phyloP scores from a whole-genome alignment of 2,888 invertebrate species.

The Dromius quadrimaculatus region DNA sequence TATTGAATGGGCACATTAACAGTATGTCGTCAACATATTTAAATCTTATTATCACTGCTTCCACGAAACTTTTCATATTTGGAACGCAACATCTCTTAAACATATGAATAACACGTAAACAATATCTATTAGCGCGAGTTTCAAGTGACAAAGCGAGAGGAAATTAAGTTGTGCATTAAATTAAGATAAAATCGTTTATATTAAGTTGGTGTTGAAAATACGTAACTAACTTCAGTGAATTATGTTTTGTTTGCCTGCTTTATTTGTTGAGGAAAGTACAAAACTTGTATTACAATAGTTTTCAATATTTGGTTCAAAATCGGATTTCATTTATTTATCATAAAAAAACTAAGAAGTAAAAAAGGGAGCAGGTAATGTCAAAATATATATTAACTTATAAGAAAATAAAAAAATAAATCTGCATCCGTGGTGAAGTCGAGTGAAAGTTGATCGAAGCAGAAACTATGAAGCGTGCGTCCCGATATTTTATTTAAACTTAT shows the following conservation, averaged over 20 bases:
- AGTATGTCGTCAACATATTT: too few relatives aligned
- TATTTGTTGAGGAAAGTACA: too few relatives aligned
- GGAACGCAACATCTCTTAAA: conserved; percentile 5
- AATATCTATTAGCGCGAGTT: conserved; percentile 41
- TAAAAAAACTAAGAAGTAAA: too few relatives aligned
- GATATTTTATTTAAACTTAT: conserved; percentile 43
- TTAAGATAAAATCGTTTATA: conserved; percentile 48
- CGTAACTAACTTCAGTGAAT: conserved; percentile 13
- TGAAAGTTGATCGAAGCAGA: conserved; percentile 1
- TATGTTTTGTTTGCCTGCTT: too few relatives aligned
- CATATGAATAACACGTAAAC: conserved; percentile 28
- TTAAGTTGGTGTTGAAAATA: conserved; percentile 38
- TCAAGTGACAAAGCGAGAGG: conserved; percentile 36
- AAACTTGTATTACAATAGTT: too few relatives aligned
- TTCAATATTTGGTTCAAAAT: too few relatives aligned
- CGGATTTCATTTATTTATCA: too few relatives aligned
- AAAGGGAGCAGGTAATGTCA: too few relatives aligned
- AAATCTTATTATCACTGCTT: too few relatives aligned
- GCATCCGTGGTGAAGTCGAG: not conserved
- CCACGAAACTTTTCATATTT: conserved; percentile 10
- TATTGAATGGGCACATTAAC: too few relatives aligned
- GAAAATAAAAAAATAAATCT: conserved; percentile 8
- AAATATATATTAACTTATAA: too few relatives aligned
- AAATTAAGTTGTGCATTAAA: conserved; percentile 45
- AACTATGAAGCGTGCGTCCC: conserved; percentile 1